A percentile compares a stretch with the other conserved stretches of the same genome.
Evolutionary conservation across 2,797 vertebrate genomes (phyloP).

Genomic region (Cyclura pinguis): DNA sequence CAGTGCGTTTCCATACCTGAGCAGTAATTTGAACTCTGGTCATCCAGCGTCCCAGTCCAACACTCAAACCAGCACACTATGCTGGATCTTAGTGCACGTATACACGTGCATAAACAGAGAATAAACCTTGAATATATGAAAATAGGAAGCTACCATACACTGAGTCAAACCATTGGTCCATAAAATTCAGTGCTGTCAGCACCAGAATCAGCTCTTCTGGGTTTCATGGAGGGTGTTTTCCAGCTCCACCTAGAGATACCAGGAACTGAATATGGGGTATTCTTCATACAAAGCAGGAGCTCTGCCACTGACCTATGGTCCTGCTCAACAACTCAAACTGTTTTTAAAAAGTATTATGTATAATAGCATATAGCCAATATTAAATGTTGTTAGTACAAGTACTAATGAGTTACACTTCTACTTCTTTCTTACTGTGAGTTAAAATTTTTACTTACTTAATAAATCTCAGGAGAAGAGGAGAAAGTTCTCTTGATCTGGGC

Average conservation of each 20-base stretch:
- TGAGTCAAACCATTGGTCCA: too few relatives aligned
- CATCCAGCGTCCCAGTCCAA: too few relatives aligned
- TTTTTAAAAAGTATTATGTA: slow-evolving; percentile 22
- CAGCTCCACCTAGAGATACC: too few relatives aligned
- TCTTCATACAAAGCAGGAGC: too few relatives aligned
- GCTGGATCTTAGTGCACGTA: background rate
- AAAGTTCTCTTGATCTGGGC: slow-evolving; percentile 91
- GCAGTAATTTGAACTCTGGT: too few relatives aligned
- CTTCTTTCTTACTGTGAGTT: background rate
- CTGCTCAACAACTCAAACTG: background rate
- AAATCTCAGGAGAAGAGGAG: slow-evolving; percentile 92
- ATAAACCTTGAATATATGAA: background rate
- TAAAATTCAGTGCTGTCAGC: too few relatives aligned
- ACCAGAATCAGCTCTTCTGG: too few relatives aligned
- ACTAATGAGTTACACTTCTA: background rate
- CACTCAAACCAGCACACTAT: too few relatives aligned
- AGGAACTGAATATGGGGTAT: too few relatives aligned
- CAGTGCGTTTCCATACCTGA: too few relatives aligned
- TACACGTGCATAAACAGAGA: background rate
- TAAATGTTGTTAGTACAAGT: background rate
- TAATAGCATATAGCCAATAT: background rate
- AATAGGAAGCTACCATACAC: background rate
- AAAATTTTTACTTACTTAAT: slow-evolving; percentile 83
- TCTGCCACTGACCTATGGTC: too few relatives aligned
- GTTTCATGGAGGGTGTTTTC: too few relatives aligned